Base-by-base conservation (phyloP, 2,888 invertebrate species). In the Nemotelus nigrinus region DNA sequence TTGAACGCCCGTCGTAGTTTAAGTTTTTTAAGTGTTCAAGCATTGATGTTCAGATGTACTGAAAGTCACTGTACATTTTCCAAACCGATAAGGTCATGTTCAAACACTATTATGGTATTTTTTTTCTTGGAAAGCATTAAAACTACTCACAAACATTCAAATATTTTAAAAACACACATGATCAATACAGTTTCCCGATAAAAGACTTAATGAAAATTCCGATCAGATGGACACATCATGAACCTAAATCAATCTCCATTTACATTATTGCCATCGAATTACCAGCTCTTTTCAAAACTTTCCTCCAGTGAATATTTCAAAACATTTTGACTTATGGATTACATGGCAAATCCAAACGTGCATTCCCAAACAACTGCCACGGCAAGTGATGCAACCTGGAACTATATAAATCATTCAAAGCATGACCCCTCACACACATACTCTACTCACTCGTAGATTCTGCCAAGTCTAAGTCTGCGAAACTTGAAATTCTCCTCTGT, bases 361-460 rank as follows among this genome's bases (percentile, higher is more conserved):
- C 44, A 10, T 55, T 70, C 53, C 55, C 55, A 5, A 55, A 55
- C 47, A 70, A 47, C 53, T 25, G 25, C 25, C 25, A 47, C 39
- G 53, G 3, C 70, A 55, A 55, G 70, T 41, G 70, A 70, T 70
- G 70, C 70, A 70, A 43, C 70, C 41, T 70, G 25, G 70, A 70
- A 70, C 70, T 53, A 68, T 55, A 70, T 70, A 70, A 70, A 70
- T 70, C 70, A 70, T 70, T 70, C 70, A 70, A 70, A 70, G 70
- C 70, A 70, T 70, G 70, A 55, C 55, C 70, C 47, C 53, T 55
- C 47, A 63, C 63, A 63, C 47, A 43, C 41, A 39, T 70, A 55
- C 43, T 70, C 55, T 55, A 70, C 47, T 47, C 44, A 55, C 41
- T 70, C 60, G 41, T 25, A 25, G 25, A 25, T 25, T 25, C 25